Percentiles rank a stretch among this genome's conserved stretches.
Evolutionary conservation across 2,888 invertebrate genomes (phyloP).

Genomic region (Geotrupes spiniger): DNA sequence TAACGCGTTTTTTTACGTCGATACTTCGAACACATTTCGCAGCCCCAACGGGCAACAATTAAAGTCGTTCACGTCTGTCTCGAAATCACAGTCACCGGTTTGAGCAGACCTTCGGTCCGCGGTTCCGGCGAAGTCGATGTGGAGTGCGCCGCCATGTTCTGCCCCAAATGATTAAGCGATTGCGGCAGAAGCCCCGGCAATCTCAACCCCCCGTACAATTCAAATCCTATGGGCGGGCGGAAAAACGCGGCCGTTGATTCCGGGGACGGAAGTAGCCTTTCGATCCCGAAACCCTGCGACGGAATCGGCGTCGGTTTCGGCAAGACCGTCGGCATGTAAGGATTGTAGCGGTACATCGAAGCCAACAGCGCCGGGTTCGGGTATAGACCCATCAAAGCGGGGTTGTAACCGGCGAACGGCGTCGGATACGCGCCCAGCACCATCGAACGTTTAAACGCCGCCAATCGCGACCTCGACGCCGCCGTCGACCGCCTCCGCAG

Average conservation of each 20-base stretch:
- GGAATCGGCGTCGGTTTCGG: constrained; percentile 57
- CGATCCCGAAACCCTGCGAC: constrained; percentile 49
- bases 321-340: constrained; percentile 52
- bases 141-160: constrained; percentile 27
- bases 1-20: constrained; percentile 3
- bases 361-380: constrained; percentile 58
- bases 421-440: constrained; percentile 60
- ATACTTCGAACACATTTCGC: constrained; percentile 2
- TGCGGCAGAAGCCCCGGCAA: constrained; percentile 48
- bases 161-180: constrained; percentile 35
- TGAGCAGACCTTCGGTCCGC: constrained; percentile 40
- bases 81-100: constrained; percentile 49
- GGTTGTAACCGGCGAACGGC: constrained; percentile 51
- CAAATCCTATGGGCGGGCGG: constrained; percentile 53
- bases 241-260: constrained; percentile 49
- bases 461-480: constrained; percentile 82
- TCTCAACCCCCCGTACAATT: constrained; percentile 53
- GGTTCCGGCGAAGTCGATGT: constrained; percentile 47
- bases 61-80: constrained; percentile 31
- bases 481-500: constrained; percentile 86
- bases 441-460: constrained; percentile 82
- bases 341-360: constrained; percentile 67
- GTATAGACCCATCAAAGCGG: constrained; percentile 56
- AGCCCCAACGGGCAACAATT: background rate
- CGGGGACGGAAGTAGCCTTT: constrained; percentile 42